Evolutionary conservation across 2,888 invertebrate species (phyloP).

Genomic region (Craniophora ligustri): DNA sequence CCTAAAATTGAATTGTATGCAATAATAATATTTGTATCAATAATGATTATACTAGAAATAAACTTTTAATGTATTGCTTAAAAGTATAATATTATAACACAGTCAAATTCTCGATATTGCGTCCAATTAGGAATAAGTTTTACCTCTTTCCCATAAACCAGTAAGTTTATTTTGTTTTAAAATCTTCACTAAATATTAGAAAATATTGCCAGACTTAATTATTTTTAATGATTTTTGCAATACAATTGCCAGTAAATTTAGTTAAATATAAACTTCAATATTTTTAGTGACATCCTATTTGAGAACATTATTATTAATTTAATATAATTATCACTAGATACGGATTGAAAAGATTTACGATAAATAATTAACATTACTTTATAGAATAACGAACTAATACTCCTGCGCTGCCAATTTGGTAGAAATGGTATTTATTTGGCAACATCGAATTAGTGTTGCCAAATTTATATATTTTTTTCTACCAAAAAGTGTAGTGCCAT

Average conservation of each 20-base stretch:
- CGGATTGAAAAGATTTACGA: conserved; percentile 42
- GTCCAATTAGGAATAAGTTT: conserved; percentile 21
- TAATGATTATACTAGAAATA: conserved; percentile 35
- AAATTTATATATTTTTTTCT: conserved; percentile 32
- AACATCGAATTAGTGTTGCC: conserved; percentile 23
- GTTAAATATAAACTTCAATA: conserved; percentile 4
- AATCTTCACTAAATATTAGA: conserved; percentile 6
- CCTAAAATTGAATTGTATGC: conserved; percentile 21
- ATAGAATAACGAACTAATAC: conserved; percentile 54
- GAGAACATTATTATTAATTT: conserved; percentile 17
- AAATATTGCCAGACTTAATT: neutral
- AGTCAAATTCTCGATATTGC: conserved; percentile 36
- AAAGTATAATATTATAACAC: conserved; percentile 29
- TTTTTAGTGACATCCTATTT: conserved; percentile 30
- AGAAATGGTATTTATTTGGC: conserved; percentile 39
- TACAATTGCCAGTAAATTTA: conserved; percentile 7
- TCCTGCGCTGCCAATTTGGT: conserved; percentile 39
- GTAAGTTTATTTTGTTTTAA: conserved; percentile 7
- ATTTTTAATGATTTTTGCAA: conserved; percentile 2
- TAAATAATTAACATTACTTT: conserved; percentile 50
- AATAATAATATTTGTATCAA: conserved; percentile 24
- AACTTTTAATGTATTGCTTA: conserved; percentile 42
- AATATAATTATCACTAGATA: conserved; percentile 37
- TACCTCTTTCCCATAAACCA: conserved; percentile 20
- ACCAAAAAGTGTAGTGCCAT: conserved; percentile 49